These are phyloP conservation scores for Oscheius sp. DNA, from an alignment of 2,888 invertebrate species.

Conservation along the genomic window DNA sequence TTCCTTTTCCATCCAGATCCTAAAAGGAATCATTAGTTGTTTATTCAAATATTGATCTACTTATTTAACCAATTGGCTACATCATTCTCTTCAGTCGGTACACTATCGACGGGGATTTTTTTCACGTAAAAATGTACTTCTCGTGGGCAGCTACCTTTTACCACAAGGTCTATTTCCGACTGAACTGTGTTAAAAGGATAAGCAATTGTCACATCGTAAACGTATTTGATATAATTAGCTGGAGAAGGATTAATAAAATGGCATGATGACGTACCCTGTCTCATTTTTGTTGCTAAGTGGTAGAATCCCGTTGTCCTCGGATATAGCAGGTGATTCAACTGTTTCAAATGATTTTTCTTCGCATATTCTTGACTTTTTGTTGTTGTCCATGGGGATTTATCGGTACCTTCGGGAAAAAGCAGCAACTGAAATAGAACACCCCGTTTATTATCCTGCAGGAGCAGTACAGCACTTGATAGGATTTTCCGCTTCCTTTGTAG, in stretches of 20 bases:
- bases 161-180: constrained; percentile 81
- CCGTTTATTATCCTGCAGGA: neutral
- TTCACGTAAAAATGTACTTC: constrained; percentile 84
- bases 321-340: constrained; percentile 83
- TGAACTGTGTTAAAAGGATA: constrained; percentile 84
- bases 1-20: constrained; percentile 67
- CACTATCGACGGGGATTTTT: constrained; percentile 68
- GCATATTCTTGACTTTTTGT: constrained; percentile 74
- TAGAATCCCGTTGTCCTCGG: constrained; percentile 85
- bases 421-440: constrained; percentile 78
- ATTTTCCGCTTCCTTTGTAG: constrained; percentile 80
- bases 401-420: constrained; percentile 89
- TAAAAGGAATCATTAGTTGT: constrained; percentile 27
- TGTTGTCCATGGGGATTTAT: constrained; percentile 82
- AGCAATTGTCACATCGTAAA: constrained; percentile 89
- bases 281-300: constrained; percentile 76
- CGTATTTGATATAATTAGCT: constrained; percentile 80
- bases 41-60: constrained; percentile 34
- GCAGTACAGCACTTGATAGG: constrained; percentile 70
- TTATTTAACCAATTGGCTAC: constrained; percentile 60
- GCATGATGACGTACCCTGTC: constrained; percentile 73
- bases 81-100: constrained; percentile 59
- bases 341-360: constrained; percentile 74
- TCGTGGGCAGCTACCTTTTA: constrained; percentile 81
- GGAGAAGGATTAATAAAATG: constrained; percentile 31